phyloP scores from a whole-genome alignment of 2,113 vertebrate species.

The Prochilodus magdalenae region DNA sequence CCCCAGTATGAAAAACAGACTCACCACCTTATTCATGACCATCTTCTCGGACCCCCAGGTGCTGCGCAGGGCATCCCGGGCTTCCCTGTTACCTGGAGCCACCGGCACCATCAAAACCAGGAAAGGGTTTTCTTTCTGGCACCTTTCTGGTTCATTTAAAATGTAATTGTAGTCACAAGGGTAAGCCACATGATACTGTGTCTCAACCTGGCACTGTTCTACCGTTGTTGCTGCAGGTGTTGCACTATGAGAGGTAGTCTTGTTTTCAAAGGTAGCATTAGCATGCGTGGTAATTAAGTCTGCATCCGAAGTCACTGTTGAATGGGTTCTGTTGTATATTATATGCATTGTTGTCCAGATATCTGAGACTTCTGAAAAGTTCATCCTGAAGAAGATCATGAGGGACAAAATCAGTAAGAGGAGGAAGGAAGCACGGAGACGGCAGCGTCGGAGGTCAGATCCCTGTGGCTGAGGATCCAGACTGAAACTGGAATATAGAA shows the following conservation, averaged over 20 bases:
- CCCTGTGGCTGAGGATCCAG: neutral
- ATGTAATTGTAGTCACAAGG: conserved; percentile 68
- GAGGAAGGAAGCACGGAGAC: neutral
- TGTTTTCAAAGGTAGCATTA: neutral
- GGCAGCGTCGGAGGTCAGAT: neutral
- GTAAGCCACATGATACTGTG: conserved; percentile 64
- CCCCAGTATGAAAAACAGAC: conserved; percentile 74
- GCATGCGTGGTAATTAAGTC: neutral
- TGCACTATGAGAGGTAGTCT: neutral
- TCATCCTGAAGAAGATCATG: conserved; percentile 24
- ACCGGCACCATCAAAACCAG: conserved; percentile 76
- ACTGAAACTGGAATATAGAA: conserved; percentile 29
- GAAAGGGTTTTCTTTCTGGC: conserved; percentile 63
- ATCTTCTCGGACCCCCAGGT: conserved; percentile 73
- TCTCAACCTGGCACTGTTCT: conserved; percentile 32
- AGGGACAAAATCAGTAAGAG: conserved; percentile 2
- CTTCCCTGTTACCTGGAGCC: conserved; percentile 56
- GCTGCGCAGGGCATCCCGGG: conserved; percentile 63
- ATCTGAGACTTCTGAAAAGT: neutral
- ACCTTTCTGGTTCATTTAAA: conserved; percentile 68
- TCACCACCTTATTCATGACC: conserved; percentile 58
- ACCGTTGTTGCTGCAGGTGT: neutral
- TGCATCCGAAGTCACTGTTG: neutral
- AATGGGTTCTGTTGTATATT: neutral
- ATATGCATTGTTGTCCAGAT: neutral